Percentiles rank a stretch among this genome's conserved stretches.
Evolutionary conservation across 30 jellyfish, hydroid and myxozoan genomes (phyloP).

Genomic region (Cassiopea xamachana): DNA sequence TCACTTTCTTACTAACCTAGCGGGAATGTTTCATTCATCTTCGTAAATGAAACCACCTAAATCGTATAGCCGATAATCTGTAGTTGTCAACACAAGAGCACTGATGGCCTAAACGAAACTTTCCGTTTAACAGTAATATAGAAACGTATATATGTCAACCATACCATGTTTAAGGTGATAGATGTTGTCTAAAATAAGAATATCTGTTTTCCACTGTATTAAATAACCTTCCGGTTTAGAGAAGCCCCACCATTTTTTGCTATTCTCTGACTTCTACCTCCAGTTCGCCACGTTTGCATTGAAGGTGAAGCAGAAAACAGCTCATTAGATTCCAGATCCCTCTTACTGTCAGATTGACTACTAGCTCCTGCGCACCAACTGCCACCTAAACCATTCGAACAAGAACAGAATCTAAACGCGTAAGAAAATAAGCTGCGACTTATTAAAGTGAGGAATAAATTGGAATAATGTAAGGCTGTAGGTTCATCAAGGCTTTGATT

Average conservation of each 20-base stretch:
- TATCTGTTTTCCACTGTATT: neutral
- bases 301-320: constrained; percentile 60
- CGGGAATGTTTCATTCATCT: no score
- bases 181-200: neutral
- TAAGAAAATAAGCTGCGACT: no score
- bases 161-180: constrained; percentile 36
- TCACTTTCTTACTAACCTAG: no score
- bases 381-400: neutral
- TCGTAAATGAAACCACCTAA: no score
- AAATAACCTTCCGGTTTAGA: neutral
- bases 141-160: neutral
- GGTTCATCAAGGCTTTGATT: no score
- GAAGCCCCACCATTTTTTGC: neutral
- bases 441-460: no score
- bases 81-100: neutral
- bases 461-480: no score
- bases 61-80: neutral
- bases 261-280: constrained; percentile 7
- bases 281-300: constrained; percentile 98
- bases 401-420: no score
- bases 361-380: neutral
- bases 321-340: constrained; percentile 67
- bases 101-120: neutral
- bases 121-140: neutral
- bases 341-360: neutral